Evolutionary conservation across 2,888 invertebrate genomes (phyloP), one percentile per base, ranked within the genome.

Genomic region (Drosophila conformis): DNA sequence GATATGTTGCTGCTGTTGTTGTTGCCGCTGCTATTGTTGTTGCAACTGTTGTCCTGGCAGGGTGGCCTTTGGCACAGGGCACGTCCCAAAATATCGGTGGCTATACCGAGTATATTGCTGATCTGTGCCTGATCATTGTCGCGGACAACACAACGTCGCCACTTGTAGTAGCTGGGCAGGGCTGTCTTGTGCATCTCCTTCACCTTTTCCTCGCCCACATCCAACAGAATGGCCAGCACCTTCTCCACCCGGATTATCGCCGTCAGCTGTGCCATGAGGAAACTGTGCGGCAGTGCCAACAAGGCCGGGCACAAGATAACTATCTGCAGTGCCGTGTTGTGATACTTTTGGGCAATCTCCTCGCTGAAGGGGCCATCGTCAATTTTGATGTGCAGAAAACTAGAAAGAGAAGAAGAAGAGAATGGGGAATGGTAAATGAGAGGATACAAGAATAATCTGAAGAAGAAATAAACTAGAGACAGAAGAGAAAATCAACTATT

Each of bases 101-200:
- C 97, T 10, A 96, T 96, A 0, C 96, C 96, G n/a, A 98, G 94
- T 89, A 97, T 96, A 73, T 97, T 96, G 76, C 96, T 96, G 40
- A 97, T 97, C 90, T 97, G 97, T 0, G 96, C 95, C 61, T 96
- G 96, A 92, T 97, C 97, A 91, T 97, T 96, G 90, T 97, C 97
- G 57, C 96, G 95, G 25, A 96, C 96, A 52, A 94, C 95, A 94
- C 97, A 96, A 91, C 96, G 96, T 70, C 96, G 95, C 97, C 97
- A 98, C 87, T 96, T 95, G 69, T 96, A 95, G 91, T 96, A 97
- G 53, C 95, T 95, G 4, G 96, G 95, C 80, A 97, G 94, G 57
- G 95, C 96, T 93, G 95, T 95, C 91, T 95, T 95, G 87, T 97
- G 96, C 73, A 94, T 94, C 62, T 96, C 95, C 65, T 95, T 95